Base-by-base conservation (phyloP, 1,140 invertebrate species). In the Gonioctena quinquepunctata region DNA sequence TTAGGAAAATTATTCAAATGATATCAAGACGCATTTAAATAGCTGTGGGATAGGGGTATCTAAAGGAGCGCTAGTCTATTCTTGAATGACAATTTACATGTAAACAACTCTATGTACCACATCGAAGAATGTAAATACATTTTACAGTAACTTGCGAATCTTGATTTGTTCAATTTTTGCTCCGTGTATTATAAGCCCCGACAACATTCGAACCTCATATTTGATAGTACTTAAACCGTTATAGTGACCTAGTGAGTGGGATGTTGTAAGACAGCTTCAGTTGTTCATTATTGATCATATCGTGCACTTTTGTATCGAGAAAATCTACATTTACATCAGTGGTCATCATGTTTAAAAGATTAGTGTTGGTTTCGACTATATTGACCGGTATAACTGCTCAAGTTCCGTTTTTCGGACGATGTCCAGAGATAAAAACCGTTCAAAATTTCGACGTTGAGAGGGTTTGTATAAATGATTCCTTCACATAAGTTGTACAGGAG, bases 371-470 rank as follows among this genome's bases (percentile, higher is more conserved):
- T 21, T 19, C 48, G n/a, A 16, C 23, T n/a, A 25, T 26, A 21
- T 27, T 61, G 23, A 27, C 27, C 18, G 16, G 48, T 18, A 56
- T 60, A 27, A 50, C 42, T 6, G 86, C 85, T 0, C 91, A 92
- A 77, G 84, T 92, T 2, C 87, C 90, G 1, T 87, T 89, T 72
- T 82, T 90, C 11, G 90, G 90, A 6, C 72, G 80, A 0, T 93
- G 92, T 78, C 90, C 90, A 1, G 83, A 88, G 26, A 84, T 92
- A 0, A 83, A 87, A 66, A 85, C 87, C n/a, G 85, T 88, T 80
- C 75, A 81, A 13, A 82, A 88, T 66, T 92, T 93, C 71, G 83
- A 89, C 57, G 73, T 86, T 1, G 70, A 82, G 2, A 85, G 79
- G 79, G 90, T 91, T 81, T 85, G 81, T 83, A 61, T 25, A 8